Evolutionary conservation across 2,797 vertebrate genomes (phyloP), one percentile per base, ranked within the genome.

Genomic region (Leptodactylus fallax): DNA sequence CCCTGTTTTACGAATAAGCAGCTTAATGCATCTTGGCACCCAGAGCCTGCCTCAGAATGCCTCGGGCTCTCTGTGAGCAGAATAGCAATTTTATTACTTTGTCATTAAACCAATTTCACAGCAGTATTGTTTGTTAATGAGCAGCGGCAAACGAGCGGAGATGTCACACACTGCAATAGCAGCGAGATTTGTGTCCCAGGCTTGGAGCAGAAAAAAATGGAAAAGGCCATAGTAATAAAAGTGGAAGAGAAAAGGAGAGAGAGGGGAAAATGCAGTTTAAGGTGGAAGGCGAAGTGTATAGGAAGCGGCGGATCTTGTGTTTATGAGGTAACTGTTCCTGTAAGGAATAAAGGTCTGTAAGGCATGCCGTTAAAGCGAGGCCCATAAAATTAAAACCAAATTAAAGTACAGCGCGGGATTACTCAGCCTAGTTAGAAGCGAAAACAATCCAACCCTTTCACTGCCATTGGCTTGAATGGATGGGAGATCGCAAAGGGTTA

Each of bases 31-130:
- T 95, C 95, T 96, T 97, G 97, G 97, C 97, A 98, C 96, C 96
- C 96, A 95, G 96, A 96, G 96, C 97, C 96, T 98, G 97, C 96
- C 97, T 97, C 95, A 96, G 95, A 96, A 96, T 93, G 97, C 98
- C 98, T 96, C 94, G 95, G 97, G 98, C 98, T 97, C 97, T 99
- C 97, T 99, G 98, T 98, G 98, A 99, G 98, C 96, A 97, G 98
- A 99, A 99, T 99, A 99, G 97, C 98, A 98, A 99, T 99, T 99
- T 99, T 99, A 99, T 99, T 98, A 99, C 98, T 98, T 98, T 99
- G 98, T 98, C 98, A 99, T 99, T 99, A 99, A 99, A 99, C 97
- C 98, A 99, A 99, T 99, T 99, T 99, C 98, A 98, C 98, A 98
- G 97, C 98, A 97, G 97, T 98, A 98, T 99, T 99, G 98, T 99